Base-by-base conservation (phyloP, 2,113 vertebrate genomes). In the Taurulus bubalis region DNA sequence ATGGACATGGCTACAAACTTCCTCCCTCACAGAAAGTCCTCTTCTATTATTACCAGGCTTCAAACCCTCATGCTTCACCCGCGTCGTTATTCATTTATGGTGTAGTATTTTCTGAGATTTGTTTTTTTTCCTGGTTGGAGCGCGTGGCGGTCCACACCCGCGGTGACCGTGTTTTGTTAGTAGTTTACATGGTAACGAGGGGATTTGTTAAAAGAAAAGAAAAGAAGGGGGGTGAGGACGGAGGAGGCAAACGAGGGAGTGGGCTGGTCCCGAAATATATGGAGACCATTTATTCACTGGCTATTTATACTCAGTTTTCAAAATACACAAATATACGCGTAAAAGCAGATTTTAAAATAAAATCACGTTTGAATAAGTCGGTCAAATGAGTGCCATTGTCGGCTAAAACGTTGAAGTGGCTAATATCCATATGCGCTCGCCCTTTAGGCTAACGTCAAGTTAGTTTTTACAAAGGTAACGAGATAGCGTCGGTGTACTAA, bases 121-220 rank as follows among this genome's bases (percentile, higher is more conserved):
- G 28, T 55, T 58, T 51, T 38, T 36, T 58, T 59, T 49, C 22
- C 59, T 58, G 7, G 8, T 22, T 20, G 9, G 22, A n/a, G 18
- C 40, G 8, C 1, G 1, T 16, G 3, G 20, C 4, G 0, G 1
- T 20, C 3, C 1, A 34, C 22, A 45, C 3, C 45, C 30, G 66
- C 2, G 8, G 7, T 24, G 40, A 5, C 8, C 15, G 20, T 24
- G 0, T 91, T 89, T 92, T 94, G 93, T 91, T 84, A 15, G 59
- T 70, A 14, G 95, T 95, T 90, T 78, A 90, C 90, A 83, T 53
- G 86, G 93, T 20, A 76, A 89, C 88, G 56, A 56, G 34, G 14
- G 11, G 12, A 16, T 62, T 55, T 53, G 22, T 40, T 14, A 60
- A 70, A 59, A 18, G 15, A 45, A 45, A 42, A 45, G 38, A 14